Evolutionary conservation across 2,797 vertebrate species (phyloP).

Genomic region (Amphiprion clarkii): DNA sequence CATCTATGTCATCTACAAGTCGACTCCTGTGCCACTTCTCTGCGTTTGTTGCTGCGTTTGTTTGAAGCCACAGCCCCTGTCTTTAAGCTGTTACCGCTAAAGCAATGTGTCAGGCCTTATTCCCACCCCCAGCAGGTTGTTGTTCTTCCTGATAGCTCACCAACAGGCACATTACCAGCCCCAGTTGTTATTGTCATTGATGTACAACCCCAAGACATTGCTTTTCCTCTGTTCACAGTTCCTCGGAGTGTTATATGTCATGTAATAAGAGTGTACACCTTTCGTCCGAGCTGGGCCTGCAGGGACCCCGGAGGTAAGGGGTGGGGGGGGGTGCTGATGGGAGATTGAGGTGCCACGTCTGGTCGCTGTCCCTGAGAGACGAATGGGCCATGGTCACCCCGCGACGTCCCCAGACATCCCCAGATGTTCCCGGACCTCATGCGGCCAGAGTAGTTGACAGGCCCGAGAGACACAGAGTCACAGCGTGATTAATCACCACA

Average conservation of each 20-base stretch:
- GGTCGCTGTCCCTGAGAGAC: conserved; percentile 75
- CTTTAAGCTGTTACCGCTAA: conserved; percentile 50
- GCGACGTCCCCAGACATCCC: conserved; percentile 71
- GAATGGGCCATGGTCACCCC: conserved; percentile 66
- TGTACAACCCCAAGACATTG: conserved; percentile 70
- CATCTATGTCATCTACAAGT: conserved; percentile 20
- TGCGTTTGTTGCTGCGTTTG: conserved; percentile 33
- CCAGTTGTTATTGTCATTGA: conserved; percentile 75
- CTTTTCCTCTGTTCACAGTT: conserved; percentile 66
- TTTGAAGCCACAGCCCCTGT: conserved; percentile 36
- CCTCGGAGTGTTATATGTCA: conserved; percentile 71
- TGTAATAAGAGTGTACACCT: conserved; percentile 73
- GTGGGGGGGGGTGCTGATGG: conserved; percentile 23
- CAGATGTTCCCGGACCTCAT: conserved; percentile 79
- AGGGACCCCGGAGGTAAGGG: conserved; percentile 61
- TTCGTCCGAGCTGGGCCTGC: conserved; percentile 67
- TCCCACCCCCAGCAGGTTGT: conserved; percentile 75
- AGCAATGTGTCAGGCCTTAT: conserved; percentile 68
- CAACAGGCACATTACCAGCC: conserved; percentile 75
- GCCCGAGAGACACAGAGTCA: conserved; percentile 76
- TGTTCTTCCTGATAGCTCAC: conserved; percentile 76
- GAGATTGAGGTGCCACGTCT: conserved; percentile 75
- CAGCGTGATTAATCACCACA: conserved; percentile 84
- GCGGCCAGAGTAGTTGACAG: conserved; percentile 73
- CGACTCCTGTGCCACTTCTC: conserved; percentile 8